Base-by-base conservation (phyloP, 2,797 vertebrate species). In the Channallabes apus region DNA sequence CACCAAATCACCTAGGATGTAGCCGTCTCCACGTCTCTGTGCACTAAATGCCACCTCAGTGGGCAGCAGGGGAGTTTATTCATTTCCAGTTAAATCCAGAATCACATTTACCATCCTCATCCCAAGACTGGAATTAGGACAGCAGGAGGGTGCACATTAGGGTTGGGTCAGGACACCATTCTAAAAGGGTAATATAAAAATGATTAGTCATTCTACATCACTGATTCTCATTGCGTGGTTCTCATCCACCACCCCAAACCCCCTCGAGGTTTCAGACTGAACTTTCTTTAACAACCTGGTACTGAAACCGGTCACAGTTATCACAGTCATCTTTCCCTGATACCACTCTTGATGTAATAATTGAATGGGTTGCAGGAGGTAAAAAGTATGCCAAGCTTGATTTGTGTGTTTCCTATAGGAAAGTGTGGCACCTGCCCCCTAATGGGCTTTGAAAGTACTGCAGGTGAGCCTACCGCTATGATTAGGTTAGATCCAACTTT, bases 131-230 rank as follows among this genome's bases (percentile, higher is more conserved):
- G 41, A 80, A 80, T 12, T n/a, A 64, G 76, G 4, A 35, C 56
- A 78, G 72, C 46, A 75, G 46, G 46, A 73, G 73, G 27, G 54
- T 2, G 46, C 11, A 12, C 29, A 59, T 35, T 35, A 79, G 35
- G 59, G 35, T 61, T 46, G 17, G 61, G n/a, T 80, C 38, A 29
- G 41, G n/a, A 41, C 35, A 24, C 61, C 17, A 20, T 29, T 38
- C 78, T 80, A n/a, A 80, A 80, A 80, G 78, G 78, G 78, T 51
- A 80, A 67, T 80, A 80, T 80, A 41, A 65, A 32, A 80, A 67
- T 11, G 78, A 80, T 80, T 32, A 46, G 41, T 80, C 78, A 80
- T 80, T 51, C n/a, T 65, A 65, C 78, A 80, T 41, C n/a, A 65
- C 59, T 41, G 61, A 80, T 27, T 51, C 38, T 80, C 58, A 32